Evolutionary conservation across 2,888 invertebrate genomes (phyloP).

Genomic region (Serrognathus titanus): DNA sequence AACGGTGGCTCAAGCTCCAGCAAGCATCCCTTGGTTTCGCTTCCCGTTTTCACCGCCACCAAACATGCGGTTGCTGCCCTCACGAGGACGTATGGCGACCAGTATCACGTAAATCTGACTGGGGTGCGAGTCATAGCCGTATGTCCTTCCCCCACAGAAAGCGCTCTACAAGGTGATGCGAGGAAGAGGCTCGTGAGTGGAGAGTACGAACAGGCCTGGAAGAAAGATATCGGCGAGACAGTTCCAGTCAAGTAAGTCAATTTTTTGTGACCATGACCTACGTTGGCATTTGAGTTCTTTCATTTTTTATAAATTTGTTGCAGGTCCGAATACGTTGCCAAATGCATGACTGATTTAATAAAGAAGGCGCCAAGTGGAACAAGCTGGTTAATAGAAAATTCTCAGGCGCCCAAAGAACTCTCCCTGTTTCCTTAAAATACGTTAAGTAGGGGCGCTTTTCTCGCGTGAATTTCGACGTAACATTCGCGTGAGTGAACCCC

Average conservation of each 20-base stretch:
- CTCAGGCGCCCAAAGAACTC: constrained; percentile 61
- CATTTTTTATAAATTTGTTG: constrained; percentile 34
- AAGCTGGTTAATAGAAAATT: constrained; percentile 69
- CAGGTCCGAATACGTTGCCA: constrained; percentile 69
- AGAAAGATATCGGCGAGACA: constrained; percentile 62
- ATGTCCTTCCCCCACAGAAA: constrained; percentile 68
- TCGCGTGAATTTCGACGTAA: background rate
- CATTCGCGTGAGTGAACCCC: background rate
- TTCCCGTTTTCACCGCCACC: constrained; percentile 74
- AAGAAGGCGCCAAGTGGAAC: constrained; percentile 68
- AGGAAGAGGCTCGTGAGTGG: constrained; percentile 68
- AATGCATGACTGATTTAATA: constrained; percentile 62
- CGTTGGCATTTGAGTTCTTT: too few species aligned
- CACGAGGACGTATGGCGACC: constrained; percentile 71
- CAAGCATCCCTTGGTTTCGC: constrained; percentile 64
- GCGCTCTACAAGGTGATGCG: constrained; percentile 64
- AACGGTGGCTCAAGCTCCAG: constrained; percentile 74
- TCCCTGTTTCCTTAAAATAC: constrained; percentile 29
- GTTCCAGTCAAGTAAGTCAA: constrained; percentile 66
- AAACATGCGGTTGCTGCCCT: constrained; percentile 73
- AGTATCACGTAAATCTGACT: constrained; percentile 68
- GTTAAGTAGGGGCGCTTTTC: background rate
- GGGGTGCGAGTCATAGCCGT: constrained; percentile 69
- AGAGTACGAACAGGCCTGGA: constrained; percentile 72
- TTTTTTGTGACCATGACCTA: too few species aligned